Evolutionary conservation across 2,113 vertebrate genomes (phyloP).

Genomic region (Epinephelus moara): DNA sequence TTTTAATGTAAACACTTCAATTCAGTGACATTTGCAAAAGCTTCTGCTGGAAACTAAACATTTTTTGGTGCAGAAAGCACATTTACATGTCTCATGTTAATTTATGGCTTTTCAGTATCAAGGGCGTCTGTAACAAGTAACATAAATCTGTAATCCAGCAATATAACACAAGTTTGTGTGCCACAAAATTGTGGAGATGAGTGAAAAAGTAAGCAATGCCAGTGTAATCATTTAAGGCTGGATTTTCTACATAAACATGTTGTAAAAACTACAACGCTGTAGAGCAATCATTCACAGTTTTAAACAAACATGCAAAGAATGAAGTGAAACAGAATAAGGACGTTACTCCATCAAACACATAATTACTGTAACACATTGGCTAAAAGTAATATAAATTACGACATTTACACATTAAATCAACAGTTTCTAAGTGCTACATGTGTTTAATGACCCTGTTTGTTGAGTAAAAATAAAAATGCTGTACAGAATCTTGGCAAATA

Average conservation of each 20-base stretch:
- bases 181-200: constrained; percentile 2
- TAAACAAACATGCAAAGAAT: constrained; percentile 34
- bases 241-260: constrained; percentile 30
- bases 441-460: constrained; percentile 23
- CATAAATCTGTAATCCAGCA: not conserved
- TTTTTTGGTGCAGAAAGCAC: not conserved
- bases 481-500: constrained; percentile 61
- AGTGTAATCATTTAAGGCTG: constrained; percentile 62
- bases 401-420: constrained; percentile 3
- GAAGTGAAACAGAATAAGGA: constrained; percentile 32
- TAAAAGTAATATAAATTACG: constrained; percentile 39
- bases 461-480: constrained; percentile 23
- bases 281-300: constrained; percentile 28
- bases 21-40: constrained; percentile 14
- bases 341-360: constrained; percentile 20
- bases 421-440: constrained; percentile 2
- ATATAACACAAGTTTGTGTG: not conserved
- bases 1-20: constrained; percentile 52
- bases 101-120: constrained; percentile 23
- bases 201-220: constrained; percentile 29
- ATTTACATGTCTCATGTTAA: not conserved
- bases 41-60: not conserved
- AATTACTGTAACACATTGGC: not conserved
- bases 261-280: not conserved
- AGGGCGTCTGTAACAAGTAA: not conserved